Conservation (phyloP, 2,113 vertebrate genomes). For the Tenebrosternarchus preto region DNA sequence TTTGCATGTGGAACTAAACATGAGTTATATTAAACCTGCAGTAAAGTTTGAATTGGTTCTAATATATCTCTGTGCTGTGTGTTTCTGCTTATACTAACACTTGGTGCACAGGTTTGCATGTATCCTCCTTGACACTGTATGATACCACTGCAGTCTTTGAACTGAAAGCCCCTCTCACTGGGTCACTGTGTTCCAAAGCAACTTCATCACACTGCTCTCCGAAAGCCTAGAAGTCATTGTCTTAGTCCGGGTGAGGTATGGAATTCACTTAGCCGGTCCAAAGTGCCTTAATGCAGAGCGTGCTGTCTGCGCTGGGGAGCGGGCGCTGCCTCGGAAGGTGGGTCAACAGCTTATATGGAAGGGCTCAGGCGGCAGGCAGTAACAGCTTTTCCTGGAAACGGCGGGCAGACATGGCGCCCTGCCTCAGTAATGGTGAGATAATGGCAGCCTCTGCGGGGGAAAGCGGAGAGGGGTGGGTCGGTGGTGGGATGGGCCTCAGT, state of each 20-base stretch:
- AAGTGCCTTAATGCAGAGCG: conserved; percentile 2
- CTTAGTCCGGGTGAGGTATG: neutral
- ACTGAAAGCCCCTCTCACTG: too few relatives aligned
- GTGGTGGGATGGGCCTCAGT: too few relatives aligned
- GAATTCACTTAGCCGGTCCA: conserved; percentile 33
- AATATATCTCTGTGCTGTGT: too few relatives aligned
- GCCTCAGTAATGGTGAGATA: conserved; percentile 28
- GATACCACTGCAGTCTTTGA: too few relatives aligned
- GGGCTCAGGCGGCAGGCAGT: conserved; percentile 22
- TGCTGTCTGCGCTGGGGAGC: neutral
- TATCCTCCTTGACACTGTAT: too few relatives aligned
- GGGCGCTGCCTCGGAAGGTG: conserved; percentile 16
- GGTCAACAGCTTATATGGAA: conserved; percentile 42
- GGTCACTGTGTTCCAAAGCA: too few relatives aligned
- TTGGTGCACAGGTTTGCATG: too few relatives aligned
- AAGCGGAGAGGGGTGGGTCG: neutral
- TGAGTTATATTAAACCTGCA: too few relatives aligned
- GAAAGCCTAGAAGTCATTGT: neutral
- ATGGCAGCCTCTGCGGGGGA: conserved; percentile 6
- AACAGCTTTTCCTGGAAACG: conserved; percentile 42
- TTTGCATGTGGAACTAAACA: too few relatives aligned
- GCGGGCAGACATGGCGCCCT: conserved; percentile 1
- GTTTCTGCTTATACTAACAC: too few relatives aligned
- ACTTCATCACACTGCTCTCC: too few relatives aligned
- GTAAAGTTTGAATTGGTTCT: too few relatives aligned